phyloP scores from a whole-genome alignment of 92 coral and sea anemone genomes.

The Actinernus sp. region DNA sequence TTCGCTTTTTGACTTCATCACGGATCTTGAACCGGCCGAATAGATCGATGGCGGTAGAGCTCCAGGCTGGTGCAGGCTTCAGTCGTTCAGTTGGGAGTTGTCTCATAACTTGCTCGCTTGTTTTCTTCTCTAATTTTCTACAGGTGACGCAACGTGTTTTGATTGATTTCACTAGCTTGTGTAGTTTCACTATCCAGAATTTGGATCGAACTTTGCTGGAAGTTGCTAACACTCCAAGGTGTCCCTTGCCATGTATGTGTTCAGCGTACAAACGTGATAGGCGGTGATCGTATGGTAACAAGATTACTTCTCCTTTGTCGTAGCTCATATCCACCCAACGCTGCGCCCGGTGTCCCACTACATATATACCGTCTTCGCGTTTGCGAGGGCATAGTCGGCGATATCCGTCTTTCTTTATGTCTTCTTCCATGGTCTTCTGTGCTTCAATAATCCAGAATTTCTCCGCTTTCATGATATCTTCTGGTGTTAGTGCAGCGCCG shows the following conservation, averaged over 20 bases:
- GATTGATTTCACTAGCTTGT: conserved; percentile 31
- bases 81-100: conserved; percentile 27
- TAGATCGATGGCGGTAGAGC: conserved; percentile 26
- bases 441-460: conserved; percentile 57
- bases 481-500: conserved; percentile 7
- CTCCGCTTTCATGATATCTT: conserved; percentile 44
- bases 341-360: conserved; percentile 56
- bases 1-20: conserved; percentile 25
- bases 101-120: conserved; percentile 17
- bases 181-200: conserved; percentile 49
- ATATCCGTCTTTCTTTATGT: conserved; percentile 45
- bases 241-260: too few relatives aligned
- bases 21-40: conserved; percentile 34
- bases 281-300: conserved; percentile 57
- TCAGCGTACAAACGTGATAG: conserved; percentile 40
- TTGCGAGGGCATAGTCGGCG: conserved; percentile 61
- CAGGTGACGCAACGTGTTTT: conserved; percentile 15
- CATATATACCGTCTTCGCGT: conserved; percentile 43
- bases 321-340: conserved; percentile 62
- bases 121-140: neutral
- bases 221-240: conserved; percentile 49
- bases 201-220: conserved; percentile 56
- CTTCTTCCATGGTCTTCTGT: conserved; percentile 25
- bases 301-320: conserved; percentile 41
- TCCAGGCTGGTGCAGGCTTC: conserved; percentile 40